Percentiles rank a stretch among this genome's conserved stretches.
These are phyloP conservation scores for Epinephelus moara DNA, from an alignment of 2,113 vertebrate genomes.

Conservation along the genomic window DNA sequence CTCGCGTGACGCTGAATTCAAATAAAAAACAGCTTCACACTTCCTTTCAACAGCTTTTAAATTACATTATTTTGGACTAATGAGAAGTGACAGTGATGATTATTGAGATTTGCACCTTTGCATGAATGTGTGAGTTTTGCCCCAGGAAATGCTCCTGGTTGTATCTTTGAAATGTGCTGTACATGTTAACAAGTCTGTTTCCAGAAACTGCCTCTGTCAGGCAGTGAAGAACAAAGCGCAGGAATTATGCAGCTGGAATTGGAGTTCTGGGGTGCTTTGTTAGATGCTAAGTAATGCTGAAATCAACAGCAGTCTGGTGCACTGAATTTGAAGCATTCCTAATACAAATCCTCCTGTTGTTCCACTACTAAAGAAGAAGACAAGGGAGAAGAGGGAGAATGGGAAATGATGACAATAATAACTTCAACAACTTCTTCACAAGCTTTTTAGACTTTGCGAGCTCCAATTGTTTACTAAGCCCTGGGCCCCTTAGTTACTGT, in stretches of 20 bases:
- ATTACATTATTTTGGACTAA: slow-evolving; percentile 9
- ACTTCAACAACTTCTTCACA: slow-evolving; percentile 15
- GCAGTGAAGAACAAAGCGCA: neutral
- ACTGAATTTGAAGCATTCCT: slow-evolving; percentile 8
- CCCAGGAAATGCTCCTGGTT: slow-evolving; percentile 34
- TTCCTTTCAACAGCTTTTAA: slow-evolving; percentile 3
- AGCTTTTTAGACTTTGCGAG: neutral
- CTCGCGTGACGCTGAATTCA: slow-evolving; percentile 2
- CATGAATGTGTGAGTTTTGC: slow-evolving; percentile 49
- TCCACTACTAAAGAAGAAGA: neutral
- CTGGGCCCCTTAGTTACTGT: neutral
- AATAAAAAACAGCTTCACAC: neutral
- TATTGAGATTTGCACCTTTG: slow-evolving; percentile 47
- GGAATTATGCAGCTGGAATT: neutral
- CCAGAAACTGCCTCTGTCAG: slow-evolving; percentile 4
- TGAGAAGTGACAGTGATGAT: slow-evolving; percentile 46
- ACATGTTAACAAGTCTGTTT: slow-evolving; percentile 29
- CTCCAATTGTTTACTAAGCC: neutral
- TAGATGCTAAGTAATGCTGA: slow-evolving; percentile 13
- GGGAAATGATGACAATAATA: slow-evolving; percentile 20
- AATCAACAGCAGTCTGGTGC: slow-evolving; percentile 14
- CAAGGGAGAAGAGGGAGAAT: neutral
- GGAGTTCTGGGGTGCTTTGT: slow-evolving; percentile 9
- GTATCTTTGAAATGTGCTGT: slow-evolving; percentile 13
- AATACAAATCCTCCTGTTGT: slow-evolving; percentile 16